Conservation (phyloP, 2,113 vertebrate genomes). For the Bubo scandiacus region DNA sequence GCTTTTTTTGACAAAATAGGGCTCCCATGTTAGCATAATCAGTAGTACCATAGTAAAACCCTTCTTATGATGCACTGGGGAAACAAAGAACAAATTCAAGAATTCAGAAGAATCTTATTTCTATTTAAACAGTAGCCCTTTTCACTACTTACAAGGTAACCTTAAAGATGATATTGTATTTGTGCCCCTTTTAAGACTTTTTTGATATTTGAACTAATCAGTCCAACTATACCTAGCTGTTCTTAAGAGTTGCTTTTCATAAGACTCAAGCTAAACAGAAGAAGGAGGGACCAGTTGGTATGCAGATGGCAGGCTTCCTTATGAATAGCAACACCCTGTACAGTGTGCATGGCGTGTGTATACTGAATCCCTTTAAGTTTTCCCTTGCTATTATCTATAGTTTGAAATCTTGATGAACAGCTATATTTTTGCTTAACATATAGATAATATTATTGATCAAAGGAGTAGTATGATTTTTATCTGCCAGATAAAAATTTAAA, state of each 20-base stretch:
- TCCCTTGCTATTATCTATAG: background rate
- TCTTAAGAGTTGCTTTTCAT: background rate
- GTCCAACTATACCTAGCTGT: background rate
- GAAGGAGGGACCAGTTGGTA: background rate
- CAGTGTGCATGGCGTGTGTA: fast-evolving
- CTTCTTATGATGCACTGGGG: background rate
- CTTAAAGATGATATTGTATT: background rate
- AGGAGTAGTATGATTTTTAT: background rate
- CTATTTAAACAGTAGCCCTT: background rate
- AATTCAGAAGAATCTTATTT: background rate
- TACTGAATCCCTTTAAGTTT: background rate
- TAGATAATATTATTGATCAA: background rate
- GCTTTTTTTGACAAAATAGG: slow-evolving; percentile 47
- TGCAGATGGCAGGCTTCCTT: background rate
- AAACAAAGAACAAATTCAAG: slow-evolving; percentile 16
- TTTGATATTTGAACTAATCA: background rate
- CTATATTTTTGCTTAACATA: background rate
- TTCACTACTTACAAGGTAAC: background rate
- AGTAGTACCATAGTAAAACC: slow-evolving; percentile 38
- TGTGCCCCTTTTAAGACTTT: background rate
- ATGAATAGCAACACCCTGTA: background rate
- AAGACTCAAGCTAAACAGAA: background rate
- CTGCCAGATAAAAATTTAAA: background rate
- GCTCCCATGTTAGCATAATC: slow-evolving; percentile 46
- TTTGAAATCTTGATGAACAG: background rate